Conservation (phyloP, 2,797 vertebrate species). For the Heteromormyrus szaboi region DNA sequence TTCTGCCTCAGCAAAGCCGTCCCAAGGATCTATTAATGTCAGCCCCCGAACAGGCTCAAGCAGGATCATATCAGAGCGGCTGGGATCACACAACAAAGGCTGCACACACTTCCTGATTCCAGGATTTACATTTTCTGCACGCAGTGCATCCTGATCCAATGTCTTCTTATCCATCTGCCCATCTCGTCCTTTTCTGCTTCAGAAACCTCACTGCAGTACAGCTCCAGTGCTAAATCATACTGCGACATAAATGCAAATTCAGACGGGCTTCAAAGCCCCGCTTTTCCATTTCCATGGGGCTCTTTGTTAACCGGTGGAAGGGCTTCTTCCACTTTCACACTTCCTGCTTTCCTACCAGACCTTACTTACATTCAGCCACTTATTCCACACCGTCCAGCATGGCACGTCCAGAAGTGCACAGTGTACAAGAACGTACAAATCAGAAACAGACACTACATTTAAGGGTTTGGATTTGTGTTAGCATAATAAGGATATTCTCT, state of each 20-base stretch:
- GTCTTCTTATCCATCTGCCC: conserved; percentile 26
- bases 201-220: background rate
- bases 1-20: conserved; percentile 26
- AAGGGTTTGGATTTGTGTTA: conserved; percentile 14
- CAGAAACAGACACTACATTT: conserved; percentile 19
- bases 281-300: conserved; percentile 38
- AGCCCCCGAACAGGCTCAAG: conserved; percentile 29
- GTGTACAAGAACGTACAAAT: conserved; percentile 15
- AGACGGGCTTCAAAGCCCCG: conserved; percentile 30
- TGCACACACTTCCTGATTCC: conserved; percentile 31
- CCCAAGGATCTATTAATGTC: conserved; percentile 38
- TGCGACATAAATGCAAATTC: background rate
- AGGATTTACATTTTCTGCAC: conserved; percentile 33
- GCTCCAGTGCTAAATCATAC: background rate
- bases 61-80: conserved; percentile 37
- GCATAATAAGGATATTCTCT: conserved; percentile 31
- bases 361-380: conserved; percentile 24
- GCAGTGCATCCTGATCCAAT: conserved; percentile 33
- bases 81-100: conserved; percentile 48
- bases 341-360: conserved; percentile 23
- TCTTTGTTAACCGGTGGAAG: background rate
- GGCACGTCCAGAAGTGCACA: conserved; percentile 30
- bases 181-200: conserved; percentile 39
- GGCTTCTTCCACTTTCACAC: conserved; percentile 31
- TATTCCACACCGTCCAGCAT: background rate